Evolutionary conservation across 2,797 vertebrate genomes (phyloP).

Genomic region (Malacoraja senta): DNA sequence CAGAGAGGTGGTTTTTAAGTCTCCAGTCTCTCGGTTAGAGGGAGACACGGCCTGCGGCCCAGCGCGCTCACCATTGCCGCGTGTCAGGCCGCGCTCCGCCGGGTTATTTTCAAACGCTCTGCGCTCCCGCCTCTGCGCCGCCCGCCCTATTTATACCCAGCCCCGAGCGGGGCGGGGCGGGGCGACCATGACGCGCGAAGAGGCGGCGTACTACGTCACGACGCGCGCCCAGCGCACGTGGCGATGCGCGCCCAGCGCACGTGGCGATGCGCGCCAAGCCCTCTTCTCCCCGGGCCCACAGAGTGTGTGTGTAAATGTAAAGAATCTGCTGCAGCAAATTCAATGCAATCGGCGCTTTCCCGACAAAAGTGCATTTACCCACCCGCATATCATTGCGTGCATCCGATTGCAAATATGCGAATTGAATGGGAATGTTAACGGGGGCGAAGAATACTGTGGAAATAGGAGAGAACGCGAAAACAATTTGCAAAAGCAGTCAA

Average conservation of each 20-base stretch:
- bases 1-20: too few relatives aligned
- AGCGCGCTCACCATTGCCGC: neutral
- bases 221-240: neutral
- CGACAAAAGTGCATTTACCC: too few relatives aligned
- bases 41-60: neutral
- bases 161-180: neutral
- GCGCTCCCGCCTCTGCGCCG: conserved; percentile 15
- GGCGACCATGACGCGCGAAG: too few relatives aligned
- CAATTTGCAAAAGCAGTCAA: too few relatives aligned
- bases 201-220: too few relatives aligned
- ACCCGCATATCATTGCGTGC: neutral
- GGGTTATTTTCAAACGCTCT: neutral
- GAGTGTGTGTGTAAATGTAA: too few relatives aligned
- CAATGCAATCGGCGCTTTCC: too few relatives aligned
- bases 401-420: neutral
- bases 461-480: too few relatives aligned
- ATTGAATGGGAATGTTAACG: neutral
- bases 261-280: neutral
- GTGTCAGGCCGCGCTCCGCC: neutral
- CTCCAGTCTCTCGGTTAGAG: neutral
- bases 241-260: neutral
- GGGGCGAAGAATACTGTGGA: neutral
- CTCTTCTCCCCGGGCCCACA: too few relatives aligned
- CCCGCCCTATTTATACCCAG: neutral
- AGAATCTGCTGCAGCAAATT: too few relatives aligned